Percentiles rank a stretch among this genome's conserved stretches.
Evolutionary conservation across 2,113 vertebrate genomes (phyloP).

Genomic region (Psophia crepitans): DNA sequence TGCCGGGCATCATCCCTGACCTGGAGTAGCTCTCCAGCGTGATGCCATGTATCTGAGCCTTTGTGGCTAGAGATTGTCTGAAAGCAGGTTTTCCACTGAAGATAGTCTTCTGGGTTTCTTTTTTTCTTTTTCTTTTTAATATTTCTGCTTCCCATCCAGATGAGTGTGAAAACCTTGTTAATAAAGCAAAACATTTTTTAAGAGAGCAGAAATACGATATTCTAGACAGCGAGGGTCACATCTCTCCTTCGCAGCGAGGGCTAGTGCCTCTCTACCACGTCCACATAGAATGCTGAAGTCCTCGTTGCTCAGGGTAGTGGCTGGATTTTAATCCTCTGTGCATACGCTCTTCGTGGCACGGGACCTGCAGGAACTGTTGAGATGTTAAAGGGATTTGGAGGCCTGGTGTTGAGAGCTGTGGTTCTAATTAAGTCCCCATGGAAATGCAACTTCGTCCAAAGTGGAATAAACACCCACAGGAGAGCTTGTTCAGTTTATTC

Average conservation of each 20-base stretch:
- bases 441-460: not conserved
- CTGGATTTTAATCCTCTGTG: not conserved
- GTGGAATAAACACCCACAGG: not conserved
- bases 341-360: rapidly evolving
- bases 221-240: not conserved
- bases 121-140: too few species aligned
- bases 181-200: not conserved
- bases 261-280: rapidly evolving
- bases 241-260: not conserved
- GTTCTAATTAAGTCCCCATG: not conserved
- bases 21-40: not conserved
- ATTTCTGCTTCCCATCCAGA: not conserved
- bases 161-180: not conserved
- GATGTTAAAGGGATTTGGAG: not conserved
- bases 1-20: not conserved
- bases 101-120: too few species aligned
- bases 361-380: not conserved
- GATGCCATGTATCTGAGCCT: rapidly evolving
- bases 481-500: not conserved
- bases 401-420: not conserved
- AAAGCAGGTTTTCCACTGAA: not conserved
- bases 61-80: not conserved
- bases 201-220: not conserved
- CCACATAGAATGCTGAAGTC: rapidly evolving
- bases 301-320: rapidly evolving